These are phyloP conservation scores for Brachionus rotundiformis DNA, from an alignment of 1,140 invertebrate species.

Conservation along the genomic window DNA sequence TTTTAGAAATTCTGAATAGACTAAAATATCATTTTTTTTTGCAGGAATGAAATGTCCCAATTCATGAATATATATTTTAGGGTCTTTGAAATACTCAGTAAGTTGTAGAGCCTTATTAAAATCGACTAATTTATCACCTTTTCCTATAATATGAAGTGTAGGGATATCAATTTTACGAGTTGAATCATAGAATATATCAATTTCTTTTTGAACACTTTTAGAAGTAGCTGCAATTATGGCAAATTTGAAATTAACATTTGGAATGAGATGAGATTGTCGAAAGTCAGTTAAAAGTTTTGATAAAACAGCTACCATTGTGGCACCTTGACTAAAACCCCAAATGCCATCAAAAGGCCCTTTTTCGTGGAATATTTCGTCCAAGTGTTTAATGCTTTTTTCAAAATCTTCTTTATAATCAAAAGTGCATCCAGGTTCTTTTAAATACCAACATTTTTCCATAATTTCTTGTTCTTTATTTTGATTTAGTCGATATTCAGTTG, in stretches of 20 bases:
- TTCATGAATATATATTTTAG: constrained; percentile 14
- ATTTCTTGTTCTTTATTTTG: not conserved
- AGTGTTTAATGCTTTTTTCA: constrained; percentile 8
- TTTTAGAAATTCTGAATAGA: constrained; percentile 20
- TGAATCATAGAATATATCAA: not conserved
- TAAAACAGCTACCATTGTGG: constrained; percentile 33
- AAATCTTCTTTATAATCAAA: constrained; percentile 9
- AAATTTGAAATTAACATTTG: constrained; percentile 38
- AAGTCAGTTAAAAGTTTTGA: not conserved
- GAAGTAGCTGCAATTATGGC: constrained; percentile 31
- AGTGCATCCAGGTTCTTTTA: not conserved
- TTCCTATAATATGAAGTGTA: constrained; percentile 44
- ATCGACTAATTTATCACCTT: constrained; percentile 27
- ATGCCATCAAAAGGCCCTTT: constrained; percentile 48
- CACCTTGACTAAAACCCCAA: constrained; percentile 52
- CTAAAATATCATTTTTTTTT: constrained; percentile 30
- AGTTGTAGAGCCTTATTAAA: not conserved
- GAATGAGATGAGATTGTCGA: not conserved
- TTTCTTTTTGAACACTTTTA: constrained; percentile 35
- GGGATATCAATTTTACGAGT: constrained; percentile 20
- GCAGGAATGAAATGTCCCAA: constrained; percentile 48
- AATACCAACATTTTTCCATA: constrained; percentile 23
- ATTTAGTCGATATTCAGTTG: not conserved
- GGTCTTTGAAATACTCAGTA: constrained; percentile 22
- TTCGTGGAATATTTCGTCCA: not conserved